Evolutionary conservation across 2,113 vertebrate genomes (phyloP), one percentile per base, ranked within the genome.

Genomic region (Marmota monax): DNA sequence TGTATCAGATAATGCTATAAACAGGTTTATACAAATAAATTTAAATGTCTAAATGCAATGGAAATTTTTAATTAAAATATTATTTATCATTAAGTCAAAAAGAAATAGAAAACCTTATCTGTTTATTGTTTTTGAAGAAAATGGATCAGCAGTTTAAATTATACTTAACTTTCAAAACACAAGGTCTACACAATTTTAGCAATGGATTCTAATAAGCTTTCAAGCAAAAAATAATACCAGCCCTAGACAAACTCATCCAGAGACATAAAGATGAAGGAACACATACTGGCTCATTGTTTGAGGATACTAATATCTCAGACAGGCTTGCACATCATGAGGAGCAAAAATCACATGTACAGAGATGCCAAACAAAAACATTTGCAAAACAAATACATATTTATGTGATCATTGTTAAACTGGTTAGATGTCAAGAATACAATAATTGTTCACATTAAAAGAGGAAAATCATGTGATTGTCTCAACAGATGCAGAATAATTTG

Each of bases 91-190:
- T 76, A 67, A 82, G 48, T 79, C 23, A 74, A 69, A 48, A 83
- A 76, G 48, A 92, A 94, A 67, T 39, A 32, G 32, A 76, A 70
- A 89, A 37, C 25, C 5, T 83, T n/a, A 83, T 61, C n/a, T 45
- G 56, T n/a, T 77, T 74, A 93, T 45, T 95, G 34, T 58, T 72
- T 90, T 90, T 76, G 51, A 70, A 86, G 56, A 85, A 89, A 82
- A 25, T 5, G 20, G 45, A 72, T 79, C 42, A 37, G 29, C 73
- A 65, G 53, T 77, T 89, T 63, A 72, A 96, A 70, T 63, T 80
- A 25, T 18, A 69, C 78, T 96, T 93, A 65, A 51, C 9, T 45
- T 79, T 90, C 37, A 53, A 48, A 79, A 78, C 45, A 83, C 16
- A 29, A 58, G 45, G 51, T 42, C 51, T 87, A n/a, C 20, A 65